Base-by-base conservation (phyloP, 2,113 vertebrate species). In the Corydoras maculifer region DNA sequence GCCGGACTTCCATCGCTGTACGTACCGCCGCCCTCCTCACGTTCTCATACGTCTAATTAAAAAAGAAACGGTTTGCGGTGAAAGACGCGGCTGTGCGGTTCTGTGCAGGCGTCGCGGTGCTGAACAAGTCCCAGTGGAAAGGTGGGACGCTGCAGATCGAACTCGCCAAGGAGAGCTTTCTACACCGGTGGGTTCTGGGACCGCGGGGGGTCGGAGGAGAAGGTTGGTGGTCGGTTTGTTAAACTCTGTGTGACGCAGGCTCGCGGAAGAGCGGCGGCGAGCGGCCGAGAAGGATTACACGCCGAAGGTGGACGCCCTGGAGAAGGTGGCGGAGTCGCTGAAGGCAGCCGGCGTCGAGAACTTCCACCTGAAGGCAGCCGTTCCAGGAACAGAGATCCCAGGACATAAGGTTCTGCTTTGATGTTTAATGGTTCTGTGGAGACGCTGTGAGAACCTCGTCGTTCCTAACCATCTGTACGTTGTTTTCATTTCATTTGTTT, bases 101-200 rank as follows among this genome's bases (percentile, higher is more conserved):
- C 18, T 25, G 18, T 25, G 50, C 66, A 99, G 97, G 97, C 81
- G 55, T 95, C 77, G 93, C 91, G 0, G 2, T 91, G 77, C 83
- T 99, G 78, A 98, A 97, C 84, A 95, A 94, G 84, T 90, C 94
- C 35, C 94, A 92, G 82, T 98, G 95, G 97, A 98, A 97, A 87
- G 95, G 94, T 61, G 93, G 92, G 67, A 93, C 91, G 0, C 83
- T 99, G 62, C 92, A 97, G 82, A 94, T 99, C 59, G 93, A 98
- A 83, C 68, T 87, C 48, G 97, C 97, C 68, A 98, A 93, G 79
- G 94, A 97, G 87, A 96, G 92, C 75, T 96, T 98, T 84, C 83
- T 99, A 68, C 91, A 97, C 64, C 93, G 90, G 95, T 98, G 49
- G 50, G 1, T 12, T 59, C 32, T 32, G 15, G 48, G 7, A 12